Evolutionary conservation across 2,797 vertebrate genomes (phyloP).

Genomic region (Eulemur rubriventer): DNA sequence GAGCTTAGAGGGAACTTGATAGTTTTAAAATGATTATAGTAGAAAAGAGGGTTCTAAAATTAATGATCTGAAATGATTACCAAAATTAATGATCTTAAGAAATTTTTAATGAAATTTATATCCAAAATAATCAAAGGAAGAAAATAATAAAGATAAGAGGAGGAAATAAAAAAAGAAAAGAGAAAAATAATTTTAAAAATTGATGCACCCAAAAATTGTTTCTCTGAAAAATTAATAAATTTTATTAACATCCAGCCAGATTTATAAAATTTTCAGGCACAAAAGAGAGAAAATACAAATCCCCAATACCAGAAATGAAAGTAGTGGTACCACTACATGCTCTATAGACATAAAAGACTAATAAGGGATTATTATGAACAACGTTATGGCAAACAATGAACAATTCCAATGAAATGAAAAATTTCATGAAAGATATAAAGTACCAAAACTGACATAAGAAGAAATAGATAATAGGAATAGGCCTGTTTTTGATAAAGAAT

Average conservation of each 20-base stretch:
- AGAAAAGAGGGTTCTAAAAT: not conserved
- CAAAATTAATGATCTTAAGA: not conserved
- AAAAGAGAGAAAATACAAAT: not conserved
- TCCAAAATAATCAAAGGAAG: conserved; percentile 11
- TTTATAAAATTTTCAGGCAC: not conserved
- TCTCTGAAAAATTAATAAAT: not conserved
- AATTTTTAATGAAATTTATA: not conserved
- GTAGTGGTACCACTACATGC: not conserved
- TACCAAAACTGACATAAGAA: conserved; percentile 24
- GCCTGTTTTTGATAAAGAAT: not conserved
- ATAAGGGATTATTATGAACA: not conserved
- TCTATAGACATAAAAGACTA: not conserved
- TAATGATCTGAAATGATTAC: not conserved
- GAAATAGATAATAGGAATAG: not conserved
- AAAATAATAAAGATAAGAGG: not conserved
- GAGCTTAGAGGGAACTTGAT: not conserved
- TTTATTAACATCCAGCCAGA: not conserved
- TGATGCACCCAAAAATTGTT: not conserved
- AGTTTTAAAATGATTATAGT: not conserved
- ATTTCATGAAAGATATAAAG: not conserved
- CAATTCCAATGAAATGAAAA: conserved; percentile 21
- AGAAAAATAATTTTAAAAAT: not conserved
- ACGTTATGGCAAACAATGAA: not conserved
- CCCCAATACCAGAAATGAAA: not conserved
- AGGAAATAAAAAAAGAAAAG: not conserved